These are phyloP conservation scores for Craseonycteris thonglongyai DNA, from an alignment of 2,113 vertebrate genomes.

Conservation along the genomic window DNA sequence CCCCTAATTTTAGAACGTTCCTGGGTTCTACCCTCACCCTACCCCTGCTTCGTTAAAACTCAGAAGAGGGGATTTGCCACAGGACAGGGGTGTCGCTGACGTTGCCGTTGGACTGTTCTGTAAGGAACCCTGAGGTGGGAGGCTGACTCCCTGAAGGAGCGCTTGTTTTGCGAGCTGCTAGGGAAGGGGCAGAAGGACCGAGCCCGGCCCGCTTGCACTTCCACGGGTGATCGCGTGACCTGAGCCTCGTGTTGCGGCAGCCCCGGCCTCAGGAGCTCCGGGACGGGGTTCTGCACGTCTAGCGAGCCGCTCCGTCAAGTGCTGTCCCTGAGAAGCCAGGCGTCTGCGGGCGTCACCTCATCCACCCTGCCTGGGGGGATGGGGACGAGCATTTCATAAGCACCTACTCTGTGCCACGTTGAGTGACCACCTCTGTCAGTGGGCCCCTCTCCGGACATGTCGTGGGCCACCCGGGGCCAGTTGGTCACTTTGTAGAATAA, in stretches of 20 bases:
- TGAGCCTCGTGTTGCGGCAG: not conserved
- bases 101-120: not conserved
- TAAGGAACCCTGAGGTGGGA: not conserved
- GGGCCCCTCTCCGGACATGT: no score
- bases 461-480: not conserved
- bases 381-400: not conserved
- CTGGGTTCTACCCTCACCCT: not conserved
- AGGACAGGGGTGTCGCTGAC: fast-evolving
- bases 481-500: not conserved
- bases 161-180: not conserved
- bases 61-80: not conserved
- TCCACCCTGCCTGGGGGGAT: fast-evolving
- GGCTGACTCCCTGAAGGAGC: not conserved
- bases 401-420: not conserved
- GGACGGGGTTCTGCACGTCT: not conserved
- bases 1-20: not conserved
- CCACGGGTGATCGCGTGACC: not conserved
- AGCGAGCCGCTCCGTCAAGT: no score
- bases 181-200: not conserved
- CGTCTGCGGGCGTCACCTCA: fast-evolving
- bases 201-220: not conserved
- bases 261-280: not conserved
- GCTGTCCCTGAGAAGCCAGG: not conserved
- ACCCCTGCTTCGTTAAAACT: not conserved
- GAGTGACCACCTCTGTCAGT: fast-evolving